A percentile compares a stretch with the other conserved stretches of the same genome.
These are phyloP conservation scores for Nannoperca obscura DNA, from an alignment of 2,797 vertebrate species.

Conservation along the genomic window DNA sequence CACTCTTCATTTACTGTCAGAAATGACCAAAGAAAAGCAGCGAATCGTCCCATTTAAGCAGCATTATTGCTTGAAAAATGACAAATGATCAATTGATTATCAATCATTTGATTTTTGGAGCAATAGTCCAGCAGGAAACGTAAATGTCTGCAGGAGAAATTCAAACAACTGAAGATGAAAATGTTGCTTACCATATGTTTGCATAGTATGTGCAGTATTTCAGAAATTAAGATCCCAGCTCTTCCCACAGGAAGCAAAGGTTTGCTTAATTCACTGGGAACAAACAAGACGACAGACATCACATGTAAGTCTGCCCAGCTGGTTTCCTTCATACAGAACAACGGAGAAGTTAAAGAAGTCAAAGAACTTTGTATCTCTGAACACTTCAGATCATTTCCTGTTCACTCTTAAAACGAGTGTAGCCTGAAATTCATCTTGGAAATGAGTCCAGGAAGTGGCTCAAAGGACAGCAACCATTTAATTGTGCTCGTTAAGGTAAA, in stretches of 20 bases:
- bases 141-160: background rate
- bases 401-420: background rate
- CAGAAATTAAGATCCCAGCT: constrained; percentile 94
- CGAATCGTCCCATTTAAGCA: too few relatives aligned
- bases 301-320: background rate
- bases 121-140: background rate
- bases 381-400: background rate
- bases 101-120: too few relatives aligned
- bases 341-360: background rate
- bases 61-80: too few relatives aligned
- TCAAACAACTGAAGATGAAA: background rate
- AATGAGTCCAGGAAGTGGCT: background rate
- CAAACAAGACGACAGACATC: constrained; percentile 59
- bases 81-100: too few relatives aligned
- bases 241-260: constrained; percentile 97
- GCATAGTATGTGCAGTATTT: constrained; percentile 99
- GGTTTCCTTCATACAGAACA: constrained; percentile 6
- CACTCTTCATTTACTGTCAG: too few relatives aligned
- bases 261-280: constrained; percentile 97
- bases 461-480: background rate
- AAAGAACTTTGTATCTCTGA: background rate
- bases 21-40: too few relatives aligned
- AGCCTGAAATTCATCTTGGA: background rate
- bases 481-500: background rate
- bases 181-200: constrained; percentile 95